These are phyloP conservation scores for Laticauda colubrina DNA, from an alignment of 2,113 vertebrate species.

Conservation along the genomic window DNA sequence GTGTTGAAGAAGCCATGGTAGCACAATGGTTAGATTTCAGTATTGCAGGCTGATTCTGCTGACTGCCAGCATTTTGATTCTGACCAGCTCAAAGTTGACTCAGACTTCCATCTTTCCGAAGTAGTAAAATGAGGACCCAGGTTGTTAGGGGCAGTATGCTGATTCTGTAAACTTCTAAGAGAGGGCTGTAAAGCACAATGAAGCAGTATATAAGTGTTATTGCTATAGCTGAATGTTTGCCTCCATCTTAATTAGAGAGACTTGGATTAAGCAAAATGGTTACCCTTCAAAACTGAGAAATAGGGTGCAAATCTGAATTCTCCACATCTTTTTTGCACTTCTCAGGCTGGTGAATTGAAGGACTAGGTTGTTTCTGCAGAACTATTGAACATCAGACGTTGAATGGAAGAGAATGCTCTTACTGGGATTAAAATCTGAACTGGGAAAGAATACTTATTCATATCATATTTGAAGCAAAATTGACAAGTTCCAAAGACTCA, in stretches of 20 bases:
- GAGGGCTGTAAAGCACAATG: no score
- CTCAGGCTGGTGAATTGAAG: not conserved
- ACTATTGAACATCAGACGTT: not conserved
- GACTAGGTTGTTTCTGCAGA: not conserved
- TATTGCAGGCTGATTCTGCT: no score
- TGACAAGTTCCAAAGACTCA: not conserved
- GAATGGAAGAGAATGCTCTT: not conserved
- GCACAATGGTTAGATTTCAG: no score
- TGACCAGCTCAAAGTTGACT: no score
- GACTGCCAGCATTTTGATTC: no score
- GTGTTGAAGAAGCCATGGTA: no score
- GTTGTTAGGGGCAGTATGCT: no score
- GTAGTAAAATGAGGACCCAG: no score
- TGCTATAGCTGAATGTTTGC: not conserved
- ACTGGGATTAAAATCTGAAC: not conserved
- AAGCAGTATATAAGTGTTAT: no score
- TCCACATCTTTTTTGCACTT: not conserved
- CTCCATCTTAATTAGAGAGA: not conserved
- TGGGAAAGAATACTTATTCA: not conserved
- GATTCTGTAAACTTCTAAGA: no score
- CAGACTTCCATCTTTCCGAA: no score
- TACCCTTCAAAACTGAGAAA: not conserved
- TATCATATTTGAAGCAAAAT: not conserved
- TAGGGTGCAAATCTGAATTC: no score
- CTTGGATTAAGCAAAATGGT: not conserved